A percentile compares a stretch with the other conserved stretches of the same genome.
Conservation (phyloP, 2,797 vertebrate species). For the Harpagifer antarcticus region DNA sequence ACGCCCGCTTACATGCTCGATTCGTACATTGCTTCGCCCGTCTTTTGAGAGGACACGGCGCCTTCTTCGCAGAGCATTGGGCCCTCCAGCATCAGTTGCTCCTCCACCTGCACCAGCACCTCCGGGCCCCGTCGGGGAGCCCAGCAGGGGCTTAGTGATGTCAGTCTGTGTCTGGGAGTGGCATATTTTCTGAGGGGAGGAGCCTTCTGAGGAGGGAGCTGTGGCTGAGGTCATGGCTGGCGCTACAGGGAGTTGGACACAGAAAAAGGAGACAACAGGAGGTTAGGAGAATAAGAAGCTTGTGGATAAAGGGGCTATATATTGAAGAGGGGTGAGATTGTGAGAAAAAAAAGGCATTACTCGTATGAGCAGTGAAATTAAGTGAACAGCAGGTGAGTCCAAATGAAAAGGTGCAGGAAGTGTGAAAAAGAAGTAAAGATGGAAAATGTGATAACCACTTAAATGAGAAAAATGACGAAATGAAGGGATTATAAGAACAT, state of each 20-base stretch:
- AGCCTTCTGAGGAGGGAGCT: slow-evolving; percentile 79
- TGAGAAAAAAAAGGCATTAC: not conserved
- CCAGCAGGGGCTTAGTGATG: slow-evolving; percentile 83
- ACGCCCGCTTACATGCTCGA: slow-evolving; percentile 92
- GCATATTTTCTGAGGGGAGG: slow-evolving; percentile 85
- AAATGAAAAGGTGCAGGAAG: slow-evolving; percentile 29
- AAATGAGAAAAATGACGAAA: slow-evolving; percentile 34
- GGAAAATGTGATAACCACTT: not conserved
- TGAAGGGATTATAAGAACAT: slow-evolving; percentile 38
- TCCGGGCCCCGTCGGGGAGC: slow-evolving; percentile 51
- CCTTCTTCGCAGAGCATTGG: slow-evolving; percentile 72
- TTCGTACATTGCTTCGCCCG: slow-evolving; percentile 94
- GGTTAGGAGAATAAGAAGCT: not conserved
- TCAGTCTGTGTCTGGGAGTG: slow-evolving; percentile 88
- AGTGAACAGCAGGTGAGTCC: slow-evolving; percentile 25
- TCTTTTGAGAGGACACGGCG: slow-evolving; percentile 91
- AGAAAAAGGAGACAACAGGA: slow-evolving; percentile 13
- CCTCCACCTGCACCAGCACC: slow-evolving; percentile 35
- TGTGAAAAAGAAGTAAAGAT: slow-evolving; percentile 17
- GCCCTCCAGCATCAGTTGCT: slow-evolving; percentile 35
- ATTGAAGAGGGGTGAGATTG: slow-evolving; percentile 1
- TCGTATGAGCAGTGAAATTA: not conserved
- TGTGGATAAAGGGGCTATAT: not conserved
- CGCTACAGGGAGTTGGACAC: slow-evolving; percentile 34
- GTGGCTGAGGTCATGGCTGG: slow-evolving; percentile 82